Base-by-base conservation (phyloP, 1,140 invertebrate species). In the Ephestia elutella region DNA sequence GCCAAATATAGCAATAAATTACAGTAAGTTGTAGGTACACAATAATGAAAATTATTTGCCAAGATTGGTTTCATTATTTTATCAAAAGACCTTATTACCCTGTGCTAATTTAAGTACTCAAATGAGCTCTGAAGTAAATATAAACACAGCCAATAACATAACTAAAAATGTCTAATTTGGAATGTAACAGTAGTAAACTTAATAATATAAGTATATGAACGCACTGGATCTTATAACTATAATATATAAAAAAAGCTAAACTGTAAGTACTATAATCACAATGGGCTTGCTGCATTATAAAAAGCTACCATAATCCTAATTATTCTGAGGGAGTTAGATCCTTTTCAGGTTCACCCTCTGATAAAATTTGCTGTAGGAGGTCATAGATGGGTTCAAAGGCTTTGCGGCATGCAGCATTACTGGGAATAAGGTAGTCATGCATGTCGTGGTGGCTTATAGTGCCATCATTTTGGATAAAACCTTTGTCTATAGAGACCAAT, bases 371-470 rank as follows among this genome's bases (percentile, higher is more conserved):
- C 59, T 92, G 90, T 11, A 96, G 84, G 60, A 95, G 89, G 83
- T 95, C 94, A 86, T 94, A 91, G 30, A 96, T 91, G 30, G 94
- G 93, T 82, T 95, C 94, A 88, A 96, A 95, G 19, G 93, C 93
- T 82, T 96, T 96, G 69, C 92, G 90, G 85, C 96, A 96, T 48
- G 95, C 96, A 55, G 92, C 89, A 84, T 94, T 93, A 2, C 95
- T 96, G 30, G 96, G 90, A 77, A 96, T 94, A 25, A 97, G 90
- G 86, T 96, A 97, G 85, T 98, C 96, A 75, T 94, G 92, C 94
- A 97, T 95, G 78, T 97, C 96, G 73, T 93, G 93, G 76, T 95
- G 94, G 78, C 93, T 94, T 57, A 97, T 96, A 19, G 91, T 92
- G 8, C 94, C 95, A 86, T 96, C 94, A 44, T 90, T 89, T 73